Evolutionary conservation across 2,888 invertebrate species (phyloP), one percentile per base, ranked within the genome.

Genomic region (Kryphioiulus occultus): DNA sequence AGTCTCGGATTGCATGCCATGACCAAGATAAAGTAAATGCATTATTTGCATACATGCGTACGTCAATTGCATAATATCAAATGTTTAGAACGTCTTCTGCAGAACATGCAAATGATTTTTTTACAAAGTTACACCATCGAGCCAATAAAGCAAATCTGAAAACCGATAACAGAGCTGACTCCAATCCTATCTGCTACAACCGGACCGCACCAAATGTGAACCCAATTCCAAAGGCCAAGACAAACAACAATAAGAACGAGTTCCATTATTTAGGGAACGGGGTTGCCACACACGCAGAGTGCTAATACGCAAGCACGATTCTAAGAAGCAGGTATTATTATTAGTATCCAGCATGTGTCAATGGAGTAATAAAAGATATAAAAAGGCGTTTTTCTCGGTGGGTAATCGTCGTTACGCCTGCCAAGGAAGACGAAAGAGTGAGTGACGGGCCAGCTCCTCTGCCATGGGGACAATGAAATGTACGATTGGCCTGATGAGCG

Each of bases 281-380:
- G 68, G 26, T 68, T 68, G 68, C 10, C 15, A n/a, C 68, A 26
- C 68, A 22, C 68, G n/a, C 68, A n/a, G n/a, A 1, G 59, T 68
- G 26, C 68, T 68, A 68, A 59, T 59, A n/a, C n/a, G 19, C 3
- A 59, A n/a, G 53, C 17, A n/a, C n/a, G n/a, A n/a, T 59, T 59
- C 53, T 68, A 68, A 26, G 68, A 68, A 68, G 68, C n/a, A n/a
- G n/a, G 68, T 68, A 26, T 68, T 68, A 68, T 68, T 68, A 68
- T 26, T 68, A 68, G 68, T n/a, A 68, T 68, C 68, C 68, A 26
- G 68, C 68, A 68, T 68, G 68, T 68, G 68, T 68, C 68, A 68
- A 68, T 68, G n/a, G 68, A 1, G 68, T 26, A 26, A 68, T 68
- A 68, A 68, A 68, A 68, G 68, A 68, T n/a, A n/a, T n/a, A n/a